Conservation (phyloP, 2,888 invertebrate species). For the Dasypolia templi region DNA sequence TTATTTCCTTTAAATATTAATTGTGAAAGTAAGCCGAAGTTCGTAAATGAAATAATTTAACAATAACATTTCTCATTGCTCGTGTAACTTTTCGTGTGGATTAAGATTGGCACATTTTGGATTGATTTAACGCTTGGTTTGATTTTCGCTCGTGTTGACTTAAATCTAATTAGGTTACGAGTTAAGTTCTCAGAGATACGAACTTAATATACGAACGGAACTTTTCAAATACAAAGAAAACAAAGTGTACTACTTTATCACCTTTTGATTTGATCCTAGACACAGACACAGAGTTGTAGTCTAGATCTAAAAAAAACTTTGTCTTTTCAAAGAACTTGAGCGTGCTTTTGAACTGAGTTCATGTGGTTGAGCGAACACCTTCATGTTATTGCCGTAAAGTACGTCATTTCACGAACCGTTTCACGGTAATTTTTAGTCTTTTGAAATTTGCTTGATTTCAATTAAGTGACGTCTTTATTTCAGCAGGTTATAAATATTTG, state of each 20-base stretch:
- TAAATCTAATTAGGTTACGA: not conserved
- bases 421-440: not conserved
- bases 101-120: no score
- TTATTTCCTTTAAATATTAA: not conserved
- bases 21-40: not conserved
- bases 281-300: not conserved
- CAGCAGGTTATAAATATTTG: not conserved
- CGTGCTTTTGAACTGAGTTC: not conserved
- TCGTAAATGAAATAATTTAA: not conserved
- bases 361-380: not conserved
- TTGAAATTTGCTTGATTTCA: not conserved
- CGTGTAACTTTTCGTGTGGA: not conserved
- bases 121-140: not conserved
- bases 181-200: not conserved
- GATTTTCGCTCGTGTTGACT: not conserved
- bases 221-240: not conserved
- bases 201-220: not conserved
- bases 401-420: not conserved
- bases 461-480: not conserved
- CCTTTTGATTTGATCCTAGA: not conserved
- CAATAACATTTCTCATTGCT: not conserved
- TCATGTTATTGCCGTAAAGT: not conserved
- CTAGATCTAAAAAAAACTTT: not conserved
- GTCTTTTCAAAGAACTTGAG: not conserved
- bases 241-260: not conserved